Evolutionary conservation across 2,888 invertebrate species (phyloP), one percentile per base, ranked within the genome.

Genomic region (Microchrysa polita): DNA sequence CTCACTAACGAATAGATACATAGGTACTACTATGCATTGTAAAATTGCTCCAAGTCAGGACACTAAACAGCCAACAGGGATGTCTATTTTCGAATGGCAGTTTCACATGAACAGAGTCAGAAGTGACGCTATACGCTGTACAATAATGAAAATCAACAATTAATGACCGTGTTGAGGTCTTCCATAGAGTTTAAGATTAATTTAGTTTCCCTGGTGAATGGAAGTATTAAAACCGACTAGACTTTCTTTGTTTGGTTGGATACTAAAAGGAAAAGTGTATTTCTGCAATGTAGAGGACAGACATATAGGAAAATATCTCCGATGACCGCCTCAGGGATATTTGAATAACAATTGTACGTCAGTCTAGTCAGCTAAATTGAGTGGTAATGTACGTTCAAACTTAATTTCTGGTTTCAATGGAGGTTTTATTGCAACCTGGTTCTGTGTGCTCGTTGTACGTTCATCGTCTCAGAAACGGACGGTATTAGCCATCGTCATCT

Each of bases 201-300:
- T 61, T 61, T 40, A 40, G 5, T 61, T 61, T 40, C n/a, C 18
- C 23, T 61, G 61, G 40, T 61, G 23, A 34, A 61, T 61, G 34
- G 18, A 61, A 10, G 23, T 40, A 61, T 61, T 40, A 61, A 59
- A 61, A 34, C 23, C n/a, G 34, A 27, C 61, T 14, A 61, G 61
- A 61, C 61, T 61, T 40, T 61, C 61, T 61, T 61, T 27, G 40
- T 61, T 40, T 23, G n/a, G n/a, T n/a, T n/a, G n/a, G n/a, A n/a
- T n/a, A n/a, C n/a, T n/a, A n/a, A n/a, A n/a, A 16, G 5, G 16
- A n/a, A 48, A 10, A 7, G 2, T 48, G 48, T 34, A 34, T 34
- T 34, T 34, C 27, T 34, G 27, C 48, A 48, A 48, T 12, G 5
- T 12, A n/a, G 5, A n/a, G n/a, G n/a, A n/a, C 48, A 48, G 48